phyloP scores from a whole-genome alignment of 1,140 invertebrate genomes.

The Phymastichus coffea region DNA sequence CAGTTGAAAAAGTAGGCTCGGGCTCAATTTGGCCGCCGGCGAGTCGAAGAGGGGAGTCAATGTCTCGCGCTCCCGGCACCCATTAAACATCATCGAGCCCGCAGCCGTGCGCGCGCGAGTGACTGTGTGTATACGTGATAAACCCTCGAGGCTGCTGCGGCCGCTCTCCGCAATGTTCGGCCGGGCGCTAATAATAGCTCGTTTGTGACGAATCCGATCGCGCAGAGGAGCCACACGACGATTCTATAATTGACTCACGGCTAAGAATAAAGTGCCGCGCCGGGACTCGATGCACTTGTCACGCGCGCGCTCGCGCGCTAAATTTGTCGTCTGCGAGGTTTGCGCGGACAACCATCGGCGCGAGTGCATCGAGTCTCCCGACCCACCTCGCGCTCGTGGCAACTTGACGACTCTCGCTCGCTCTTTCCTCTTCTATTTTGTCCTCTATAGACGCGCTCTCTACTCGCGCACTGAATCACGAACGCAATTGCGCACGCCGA shows the following conservation, averaged over 20 bases:
- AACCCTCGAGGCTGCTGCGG: too few species aligned
- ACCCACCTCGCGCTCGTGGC: too few species aligned
- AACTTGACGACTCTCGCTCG: too few species aligned
- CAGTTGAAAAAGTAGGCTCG: too few species aligned
- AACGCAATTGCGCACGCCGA: too few species aligned
- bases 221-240: constrained; percentile 20
- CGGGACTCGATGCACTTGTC: neutral
- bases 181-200: constrained; percentile 20
- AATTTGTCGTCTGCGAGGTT: constrained; percentile 10
- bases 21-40: neutral
- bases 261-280: constrained; percentile 16
- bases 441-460: too few species aligned
- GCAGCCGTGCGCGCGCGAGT: too few species aligned
- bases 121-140: neutral
- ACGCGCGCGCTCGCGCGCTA: constrained; percentile 15
- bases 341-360: neutral
- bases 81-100: neutral
- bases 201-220: constrained; percentile 23
- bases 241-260: constrained; percentile 22
- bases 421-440: too few species aligned
- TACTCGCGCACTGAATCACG: too few species aligned
- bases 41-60: neutral
- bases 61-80: neutral
- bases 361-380: neutral
- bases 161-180: neutral